These are phyloP conservation scores for Liparis tanakae DNA, from an alignment of 2,797 vertebrate species.

Conservation along the genomic window DNA sequence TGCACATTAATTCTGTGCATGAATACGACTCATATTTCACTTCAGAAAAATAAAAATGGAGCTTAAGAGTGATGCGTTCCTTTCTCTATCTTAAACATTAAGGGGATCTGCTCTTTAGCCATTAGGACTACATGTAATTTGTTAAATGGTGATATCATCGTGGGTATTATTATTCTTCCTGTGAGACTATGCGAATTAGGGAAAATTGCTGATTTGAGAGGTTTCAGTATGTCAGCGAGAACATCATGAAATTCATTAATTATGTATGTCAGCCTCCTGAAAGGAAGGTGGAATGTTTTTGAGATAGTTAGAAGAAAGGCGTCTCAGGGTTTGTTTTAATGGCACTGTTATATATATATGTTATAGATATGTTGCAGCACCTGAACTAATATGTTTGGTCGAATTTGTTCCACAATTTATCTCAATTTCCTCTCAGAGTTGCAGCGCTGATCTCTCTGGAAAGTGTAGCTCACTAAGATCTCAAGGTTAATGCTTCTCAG, in stretches of 20 bases:
- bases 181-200: constrained; percentile 53
- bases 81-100: constrained; percentile 68
- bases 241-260: constrained; percentile 66
- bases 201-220: constrained; percentile 72
- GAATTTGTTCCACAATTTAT: constrained; percentile 31
- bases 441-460: constrained; percentile 31
- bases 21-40: constrained; percentile 78
- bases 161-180: constrained; percentile 66
- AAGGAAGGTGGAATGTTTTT: constrained; percentile 24
- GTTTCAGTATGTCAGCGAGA: constrained; percentile 52
- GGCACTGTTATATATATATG: neutral
- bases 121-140: constrained; percentile 61
- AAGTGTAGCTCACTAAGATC: constrained; percentile 48
- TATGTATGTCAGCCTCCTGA: constrained; percentile 51
- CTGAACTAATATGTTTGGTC: constrained; percentile 18
- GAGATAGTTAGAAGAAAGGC: neutral
- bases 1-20: constrained; percentile 81
- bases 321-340: constrained; percentile 33
- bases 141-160: constrained; percentile 65
- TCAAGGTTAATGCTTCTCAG: constrained; percentile 74
- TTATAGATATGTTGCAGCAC: neutral
- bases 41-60: constrained; percentile 74
- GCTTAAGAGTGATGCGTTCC: constrained; percentile 63
- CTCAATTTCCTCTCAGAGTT: constrained; percentile 15
- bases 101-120: constrained; percentile 69